These are phyloP conservation scores for Catostylus mosaicus DNA, from an alignment of 30 jellyfish, hydroid and myxozoan species.

Conservation along the genomic window DNA sequence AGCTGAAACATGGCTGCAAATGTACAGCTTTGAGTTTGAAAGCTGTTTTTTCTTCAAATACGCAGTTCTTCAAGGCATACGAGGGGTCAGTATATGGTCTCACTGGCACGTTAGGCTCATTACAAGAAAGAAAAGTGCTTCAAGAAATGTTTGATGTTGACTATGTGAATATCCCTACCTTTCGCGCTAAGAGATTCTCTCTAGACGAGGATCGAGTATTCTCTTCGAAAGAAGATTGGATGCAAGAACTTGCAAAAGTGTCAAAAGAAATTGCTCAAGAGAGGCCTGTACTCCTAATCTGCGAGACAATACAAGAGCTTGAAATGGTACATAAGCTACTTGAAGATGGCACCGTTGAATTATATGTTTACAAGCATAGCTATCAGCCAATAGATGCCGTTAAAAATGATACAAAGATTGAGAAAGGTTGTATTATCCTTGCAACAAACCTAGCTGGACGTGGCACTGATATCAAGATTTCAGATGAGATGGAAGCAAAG, in stretches of 20 bases:
- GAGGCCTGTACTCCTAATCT: slow-evolving; percentile 41
- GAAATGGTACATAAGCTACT: not conserved
- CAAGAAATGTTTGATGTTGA: not conserved
- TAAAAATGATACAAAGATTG: not conserved
- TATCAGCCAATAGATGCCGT: slow-evolving; percentile 1
- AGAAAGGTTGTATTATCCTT: slow-evolving; percentile 22
- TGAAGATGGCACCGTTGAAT: not conserved
- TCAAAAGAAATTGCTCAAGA: not conserved
- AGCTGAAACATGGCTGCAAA: slow-evolving; percentile 35
- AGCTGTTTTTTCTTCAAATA: slow-evolving; percentile 18
- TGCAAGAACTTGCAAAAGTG: not conserved
- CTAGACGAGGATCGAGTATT: not conserved
- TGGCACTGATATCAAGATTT: slow-evolving; percentile 54
- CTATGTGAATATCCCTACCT: slow-evolving; percentile 12
- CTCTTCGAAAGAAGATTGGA: slow-evolving; percentile 1
- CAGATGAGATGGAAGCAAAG: not conserved
- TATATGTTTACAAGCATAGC: slow-evolving; percentile 27
- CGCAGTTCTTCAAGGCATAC: slow-evolving; percentile 17
- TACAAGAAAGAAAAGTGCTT: not conserved
- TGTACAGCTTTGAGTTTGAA: not conserved
- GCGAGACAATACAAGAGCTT: slow-evolving; percentile 17
- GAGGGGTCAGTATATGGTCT: not conserved
- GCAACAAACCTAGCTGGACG: slow-evolving; percentile 81
- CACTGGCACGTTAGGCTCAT: slow-evolving; percentile 41
- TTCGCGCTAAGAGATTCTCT: not conserved